A percentile compares a stretch with the other conserved stretches of the same genome.
phyloP scores from a whole-genome alignment of 2,113 vertebrate genomes.

The Macquaria australasica region DNA sequence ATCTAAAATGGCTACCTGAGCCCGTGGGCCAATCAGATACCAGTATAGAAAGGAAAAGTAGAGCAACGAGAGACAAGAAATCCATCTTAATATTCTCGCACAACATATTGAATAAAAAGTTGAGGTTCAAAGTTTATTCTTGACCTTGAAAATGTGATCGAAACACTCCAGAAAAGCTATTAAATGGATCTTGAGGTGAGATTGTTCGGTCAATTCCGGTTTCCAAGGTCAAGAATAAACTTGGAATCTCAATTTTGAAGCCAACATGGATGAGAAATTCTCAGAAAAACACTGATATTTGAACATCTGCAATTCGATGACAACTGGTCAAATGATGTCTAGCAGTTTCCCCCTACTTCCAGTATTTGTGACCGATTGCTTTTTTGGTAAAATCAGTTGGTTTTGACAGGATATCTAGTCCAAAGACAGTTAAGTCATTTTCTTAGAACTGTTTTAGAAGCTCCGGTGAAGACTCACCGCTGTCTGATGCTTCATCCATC shows the following conservation, averaged over 20 bases:
- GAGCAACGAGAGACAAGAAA: background rate
- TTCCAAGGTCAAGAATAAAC: background rate
- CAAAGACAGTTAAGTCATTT: background rate
- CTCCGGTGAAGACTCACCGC: constrained; percentile 67
- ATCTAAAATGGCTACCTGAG: background rate
- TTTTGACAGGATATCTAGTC: background rate
- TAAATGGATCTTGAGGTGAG: background rate
- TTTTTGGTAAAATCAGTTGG: background rate
- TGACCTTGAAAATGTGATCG: background rate
- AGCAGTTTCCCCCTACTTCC: background rate
- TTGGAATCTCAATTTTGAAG: background rate
- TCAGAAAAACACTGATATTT: too few relatives aligned
- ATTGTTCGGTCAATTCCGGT: background rate
- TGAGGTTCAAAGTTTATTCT: background rate
- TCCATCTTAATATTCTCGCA: background rate
- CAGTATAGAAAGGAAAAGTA: background rate
- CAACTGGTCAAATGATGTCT: too few relatives aligned
- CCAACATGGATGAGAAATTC: background rate
- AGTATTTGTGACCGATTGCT: background rate
- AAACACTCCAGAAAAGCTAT: background rate
- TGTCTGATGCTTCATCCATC: constrained; percentile 59
- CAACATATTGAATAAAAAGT: background rate
- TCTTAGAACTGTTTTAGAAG: background rate
- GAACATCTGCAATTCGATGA: background rate
- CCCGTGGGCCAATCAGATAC: background rate